These are phyloP conservation scores for Chelon auratus DNA, from an alignment of 2,797 vertebrate species.

Conservation along the genomic window DNA sequence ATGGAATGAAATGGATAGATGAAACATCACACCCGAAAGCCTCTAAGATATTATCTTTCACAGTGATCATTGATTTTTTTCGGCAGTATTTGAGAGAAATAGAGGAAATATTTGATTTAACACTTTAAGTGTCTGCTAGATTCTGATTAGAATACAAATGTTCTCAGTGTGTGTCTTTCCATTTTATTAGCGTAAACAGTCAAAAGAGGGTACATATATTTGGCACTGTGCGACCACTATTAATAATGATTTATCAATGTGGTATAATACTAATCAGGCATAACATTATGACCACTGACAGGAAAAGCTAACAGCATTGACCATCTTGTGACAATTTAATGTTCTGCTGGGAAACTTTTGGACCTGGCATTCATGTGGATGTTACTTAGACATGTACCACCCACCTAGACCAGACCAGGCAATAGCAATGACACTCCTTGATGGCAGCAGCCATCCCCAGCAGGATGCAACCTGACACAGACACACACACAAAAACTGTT, in stretches of 20 bases:
- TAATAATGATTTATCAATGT: background rate
- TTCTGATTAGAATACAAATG: slow-evolving; percentile 1
- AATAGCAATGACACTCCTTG: too few species aligned
- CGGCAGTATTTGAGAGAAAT: slow-evolving; percentile 21
- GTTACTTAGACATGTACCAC: too few species aligned
- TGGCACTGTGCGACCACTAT: background rate
- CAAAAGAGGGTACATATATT: background rate
- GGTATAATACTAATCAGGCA: background rate
- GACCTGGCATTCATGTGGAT: too few species aligned
- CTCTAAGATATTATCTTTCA: slow-evolving; percentile 48
- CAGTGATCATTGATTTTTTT: slow-evolving; percentile 42
- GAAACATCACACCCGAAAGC: slow-evolving; percentile 54
- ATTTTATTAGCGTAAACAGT: background rate
- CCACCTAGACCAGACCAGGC: too few species aligned
- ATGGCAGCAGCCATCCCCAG: too few species aligned
- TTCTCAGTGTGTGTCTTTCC: background rate
- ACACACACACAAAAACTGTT: too few species aligned
- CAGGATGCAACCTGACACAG: too few species aligned
- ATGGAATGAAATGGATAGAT: slow-evolving; percentile 53
- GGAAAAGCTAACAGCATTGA: too few species aligned
- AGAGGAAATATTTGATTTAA: slow-evolving; percentile 33
- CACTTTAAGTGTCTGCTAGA: background rate
- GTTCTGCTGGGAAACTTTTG: too few species aligned
- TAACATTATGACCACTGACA: too few species aligned
- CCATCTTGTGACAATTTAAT: too few species aligned